These are phyloP conservation scores for Drosophila paulistorum DNA, from an alignment of 1,140 invertebrate species.

Conservation along the genomic window DNA sequence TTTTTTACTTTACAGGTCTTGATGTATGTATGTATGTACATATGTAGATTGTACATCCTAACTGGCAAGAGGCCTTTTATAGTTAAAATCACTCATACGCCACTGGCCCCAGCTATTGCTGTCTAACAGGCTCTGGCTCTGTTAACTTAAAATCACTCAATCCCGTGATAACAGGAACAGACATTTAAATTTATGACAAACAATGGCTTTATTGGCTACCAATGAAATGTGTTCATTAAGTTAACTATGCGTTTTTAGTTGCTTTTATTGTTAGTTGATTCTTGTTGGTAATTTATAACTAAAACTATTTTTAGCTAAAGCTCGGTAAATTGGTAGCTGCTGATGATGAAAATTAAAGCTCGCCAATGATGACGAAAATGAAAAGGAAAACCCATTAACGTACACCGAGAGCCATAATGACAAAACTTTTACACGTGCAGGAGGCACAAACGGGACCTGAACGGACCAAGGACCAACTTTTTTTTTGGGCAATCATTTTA, in stretches of 20 bases:
- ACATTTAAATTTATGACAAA: conserved; percentile 39
- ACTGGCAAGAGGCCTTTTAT: not conserved
- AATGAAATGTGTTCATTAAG: conserved; percentile 60
- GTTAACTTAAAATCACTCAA: conserved; percentile 50
- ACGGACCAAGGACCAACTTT: conserved; percentile 7
- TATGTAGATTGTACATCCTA: too few relatives aligned
- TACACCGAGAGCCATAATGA: conserved; percentile 64
- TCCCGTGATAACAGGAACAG: not conserved
- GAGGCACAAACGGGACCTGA: conserved; percentile 25
- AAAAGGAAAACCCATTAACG: conserved; percentile 62
- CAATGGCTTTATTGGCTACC: conserved; percentile 49
- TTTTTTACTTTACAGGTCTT: too few relatives aligned
- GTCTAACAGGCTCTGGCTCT: conserved; percentile 43
- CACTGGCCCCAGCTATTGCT: conserved; percentile 56
- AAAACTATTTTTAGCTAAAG: conserved; percentile 34
- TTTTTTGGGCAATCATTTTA: conserved; percentile 77
- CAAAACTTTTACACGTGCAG: conserved; percentile 73
- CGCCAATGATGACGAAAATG: not conserved
- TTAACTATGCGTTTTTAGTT: conserved; percentile 52
- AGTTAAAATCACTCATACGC: conserved; percentile 58
- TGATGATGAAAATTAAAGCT: conserved; percentile 43
- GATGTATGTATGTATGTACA: too few relatives aligned
- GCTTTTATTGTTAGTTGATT: conserved; percentile 14
- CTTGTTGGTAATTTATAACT: conserved; percentile 45
- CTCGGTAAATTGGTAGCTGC: conserved; percentile 30